phyloP scores from a whole-genome alignment of 2,888 invertebrate genomes.

The Iselma pallidipennis region DNA sequence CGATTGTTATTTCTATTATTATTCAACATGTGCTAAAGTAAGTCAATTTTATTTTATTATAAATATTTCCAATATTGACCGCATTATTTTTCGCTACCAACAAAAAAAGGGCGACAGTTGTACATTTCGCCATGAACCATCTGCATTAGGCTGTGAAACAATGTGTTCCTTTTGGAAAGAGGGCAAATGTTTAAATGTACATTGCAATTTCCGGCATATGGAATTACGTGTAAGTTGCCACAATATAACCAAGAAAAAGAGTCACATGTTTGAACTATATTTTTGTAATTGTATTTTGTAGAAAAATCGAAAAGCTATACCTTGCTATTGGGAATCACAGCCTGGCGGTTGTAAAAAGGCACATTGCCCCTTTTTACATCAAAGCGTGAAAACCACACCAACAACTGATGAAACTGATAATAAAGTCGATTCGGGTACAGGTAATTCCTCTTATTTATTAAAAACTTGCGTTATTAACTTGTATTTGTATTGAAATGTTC shows the following conservation, averaged over 20 bases:
- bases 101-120: conserved; percentile 73
- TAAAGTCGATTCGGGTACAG: conserved; percentile 22
- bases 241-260: no score
- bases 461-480: conserved; percentile 5
- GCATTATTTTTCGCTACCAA: conserved; percentile 25
- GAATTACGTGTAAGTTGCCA: conserved; percentile 69
- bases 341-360: conserved; percentile 83
- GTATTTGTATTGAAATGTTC: conserved; percentile 13
- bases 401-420: conserved; percentile 32
- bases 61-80: no score
- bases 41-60: conserved; percentile 38
- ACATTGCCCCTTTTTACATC: conserved; percentile 83
- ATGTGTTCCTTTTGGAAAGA: conserved; percentile 83
- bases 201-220: conserved; percentile 85
- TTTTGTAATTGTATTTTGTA: no score
- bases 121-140: conserved; percentile 82
- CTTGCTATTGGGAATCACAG: conserved; percentile 87
- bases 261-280: no score
- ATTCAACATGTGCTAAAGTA: conserved; percentile 85
- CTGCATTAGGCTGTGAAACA: conserved; percentile 80
- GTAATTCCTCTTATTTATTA: not conserved
- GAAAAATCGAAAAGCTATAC: conserved; percentile 82
- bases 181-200: conserved; percentile 76
- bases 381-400: conserved; percentile 44
- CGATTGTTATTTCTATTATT: conserved; percentile 89